phyloP scores from a whole-genome alignment of 2,888 invertebrate species.

The Carpatolechia fugitivella region DNA sequence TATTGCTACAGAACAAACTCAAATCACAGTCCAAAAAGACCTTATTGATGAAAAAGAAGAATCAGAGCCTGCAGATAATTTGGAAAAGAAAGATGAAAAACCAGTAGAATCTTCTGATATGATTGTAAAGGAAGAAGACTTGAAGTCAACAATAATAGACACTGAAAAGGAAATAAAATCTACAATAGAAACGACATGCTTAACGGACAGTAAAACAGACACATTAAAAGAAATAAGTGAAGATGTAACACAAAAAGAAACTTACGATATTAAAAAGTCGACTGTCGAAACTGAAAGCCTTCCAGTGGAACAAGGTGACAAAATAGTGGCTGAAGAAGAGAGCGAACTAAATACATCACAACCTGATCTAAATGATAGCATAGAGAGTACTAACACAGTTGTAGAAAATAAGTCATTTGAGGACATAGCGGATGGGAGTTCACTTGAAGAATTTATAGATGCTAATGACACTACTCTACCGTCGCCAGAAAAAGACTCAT shows the following conservation, averaged over 20 bases:
- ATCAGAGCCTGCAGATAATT: neutral
- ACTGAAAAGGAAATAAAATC: neutral
- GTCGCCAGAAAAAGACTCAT: slow-evolving; percentile 36
- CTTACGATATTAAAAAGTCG: neutral
- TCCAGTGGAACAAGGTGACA: slow-evolving; percentile 14
- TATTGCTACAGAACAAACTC: neutral
- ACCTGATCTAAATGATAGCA: slow-evolving; percentile 58
- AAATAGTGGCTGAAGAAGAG: slow-evolving; percentile 21
- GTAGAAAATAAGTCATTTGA: slow-evolving; percentile 61
- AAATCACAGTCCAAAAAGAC: neutral
- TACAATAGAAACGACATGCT: neutral
- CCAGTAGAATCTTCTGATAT: neutral
- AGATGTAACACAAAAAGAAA: slow-evolving; percentile 24
- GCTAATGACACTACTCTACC: slow-evolving; percentile 26
- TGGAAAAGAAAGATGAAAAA: neutral
- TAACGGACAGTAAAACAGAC: neutral
- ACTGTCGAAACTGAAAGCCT: slow-evolving; percentile 5
- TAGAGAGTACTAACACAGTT: slow-evolving; percentile 61
- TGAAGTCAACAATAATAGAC: neutral
- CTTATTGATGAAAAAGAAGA: neutral
- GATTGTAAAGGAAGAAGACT: neutral
- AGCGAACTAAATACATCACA: slow-evolving; percentile 42
- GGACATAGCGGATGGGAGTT: slow-evolving; percentile 31
- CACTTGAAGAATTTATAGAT: slow-evolving; percentile 30
- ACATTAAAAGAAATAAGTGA: neutral